These are phyloP conservation scores for Cebus imitator DNA, from an alignment of 2,113 vertebrate genomes.

Conservation along the genomic window DNA sequence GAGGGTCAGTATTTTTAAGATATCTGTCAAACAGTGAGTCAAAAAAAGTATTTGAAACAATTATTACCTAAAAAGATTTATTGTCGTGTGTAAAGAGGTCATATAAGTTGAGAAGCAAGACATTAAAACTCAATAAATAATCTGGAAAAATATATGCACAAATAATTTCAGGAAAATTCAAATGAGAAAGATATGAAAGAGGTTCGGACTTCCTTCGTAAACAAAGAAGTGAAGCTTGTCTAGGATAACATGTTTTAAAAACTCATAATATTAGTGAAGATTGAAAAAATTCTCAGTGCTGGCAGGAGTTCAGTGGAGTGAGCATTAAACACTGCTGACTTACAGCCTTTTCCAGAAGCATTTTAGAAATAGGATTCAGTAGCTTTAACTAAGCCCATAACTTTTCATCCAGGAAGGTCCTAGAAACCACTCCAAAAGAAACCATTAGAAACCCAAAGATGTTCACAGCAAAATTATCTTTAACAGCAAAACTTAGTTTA, in stretches of 20 bases:
- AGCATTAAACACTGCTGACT: background rate
- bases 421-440: slow-evolving; percentile 32
- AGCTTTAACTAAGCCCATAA: background rate
- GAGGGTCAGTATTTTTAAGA: slow-evolving; percentile 18
- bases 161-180: slow-evolving; percentile 33
- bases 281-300: background rate
- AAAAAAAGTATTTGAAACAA: slow-evolving; percentile 14
- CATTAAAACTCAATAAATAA: background rate
- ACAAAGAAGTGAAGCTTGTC: background rate
- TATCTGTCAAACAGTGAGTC: background rate
- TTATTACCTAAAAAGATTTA: background rate
- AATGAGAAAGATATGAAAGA: slow-evolving; percentile 28
- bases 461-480: background rate
- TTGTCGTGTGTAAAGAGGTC: slow-evolving; percentile 21
- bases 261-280: background rate
- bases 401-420: background rate
- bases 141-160: background rate
- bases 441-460: slow-evolving; percentile 29
- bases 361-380: background rate
- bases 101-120: slow-evolving; percentile 3
- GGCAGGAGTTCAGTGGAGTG: background rate
- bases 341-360: background rate
- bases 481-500: slow-evolving; percentile 10
- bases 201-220: background rate
- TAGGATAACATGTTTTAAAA: background rate